A percentile compares a stretch with the other conserved stretches of the same genome.
Evolutionary conservation across 2,797 vertebrate genomes (phyloP).

Genomic region (Coccyzus lansbergi): DNA sequence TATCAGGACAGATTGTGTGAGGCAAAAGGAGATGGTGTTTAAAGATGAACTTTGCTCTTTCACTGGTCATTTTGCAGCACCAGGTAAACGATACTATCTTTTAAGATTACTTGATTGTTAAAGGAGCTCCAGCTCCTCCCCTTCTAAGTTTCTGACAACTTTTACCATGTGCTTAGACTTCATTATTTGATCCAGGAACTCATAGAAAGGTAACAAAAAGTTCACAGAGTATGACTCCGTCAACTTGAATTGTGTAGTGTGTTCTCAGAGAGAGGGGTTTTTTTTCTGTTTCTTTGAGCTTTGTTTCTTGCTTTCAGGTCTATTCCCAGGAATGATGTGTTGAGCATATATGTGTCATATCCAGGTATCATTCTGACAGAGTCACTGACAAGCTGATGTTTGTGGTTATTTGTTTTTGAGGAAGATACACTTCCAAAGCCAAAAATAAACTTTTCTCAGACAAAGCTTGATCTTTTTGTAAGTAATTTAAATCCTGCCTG

Average conservation of each 20-base stretch:
- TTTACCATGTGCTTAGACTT: background rate
- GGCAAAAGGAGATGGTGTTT: background rate
- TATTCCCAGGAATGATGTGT: background rate
- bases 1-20: background rate
- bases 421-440: background rate
- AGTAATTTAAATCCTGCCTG: slow-evolving; percentile 3
- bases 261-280: background rate
- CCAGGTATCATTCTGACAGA: background rate
- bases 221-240: background rate
- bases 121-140: background rate
- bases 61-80: background rate
- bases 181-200: background rate
- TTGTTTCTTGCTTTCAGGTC: background rate
- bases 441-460: slow-evolving; percentile 1
- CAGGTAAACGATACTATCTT: background rate
- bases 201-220: background rate
- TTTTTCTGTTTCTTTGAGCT: background rate
- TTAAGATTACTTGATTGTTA: background rate
- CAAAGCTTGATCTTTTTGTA: background rate
- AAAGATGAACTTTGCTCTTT: background rate
- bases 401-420: background rate
- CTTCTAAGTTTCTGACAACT: background rate
- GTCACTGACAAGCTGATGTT: background rate
- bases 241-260: background rate
- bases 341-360: background rate